Evolutionary conservation across 2,113 vertebrate species (phyloP).

Genomic region (Coreoperca whiteheadi): DNA sequence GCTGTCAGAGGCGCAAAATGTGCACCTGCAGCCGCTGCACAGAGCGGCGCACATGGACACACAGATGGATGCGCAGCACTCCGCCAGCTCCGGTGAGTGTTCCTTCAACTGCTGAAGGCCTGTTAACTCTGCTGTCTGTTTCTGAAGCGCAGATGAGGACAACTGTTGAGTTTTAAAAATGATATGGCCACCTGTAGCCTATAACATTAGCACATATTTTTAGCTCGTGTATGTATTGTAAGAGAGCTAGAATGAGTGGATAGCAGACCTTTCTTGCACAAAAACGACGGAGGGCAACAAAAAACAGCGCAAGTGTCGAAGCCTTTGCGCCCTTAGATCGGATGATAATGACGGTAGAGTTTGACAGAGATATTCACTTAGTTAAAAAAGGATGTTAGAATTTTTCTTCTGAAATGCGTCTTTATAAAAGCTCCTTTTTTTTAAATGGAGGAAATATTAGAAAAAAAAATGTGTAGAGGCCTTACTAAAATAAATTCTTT

Average conservation of each 20-base stretch:
- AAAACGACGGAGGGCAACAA: background rate
- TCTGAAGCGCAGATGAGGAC: background rate
- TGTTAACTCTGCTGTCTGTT: background rate
- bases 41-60: constrained; percentile 81
- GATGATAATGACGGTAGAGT: background rate
- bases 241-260: background rate
- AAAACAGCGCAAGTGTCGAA: too few relatives aligned
- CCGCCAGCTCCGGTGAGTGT: constrained; percentile 92
- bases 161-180: background rate
- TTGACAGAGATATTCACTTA: background rate
- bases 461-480: background rate
- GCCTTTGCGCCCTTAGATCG: background rate
- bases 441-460: too few relatives aligned
- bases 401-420: background rate
- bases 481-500: background rate
- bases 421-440: background rate
- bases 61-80: constrained; percentile 89
- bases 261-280: background rate
- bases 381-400: background rate
- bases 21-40: constrained; percentile 91
- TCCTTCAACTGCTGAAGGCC: background rate
- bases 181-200: too few relatives aligned
- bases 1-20: constrained; percentile 92
- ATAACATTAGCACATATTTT: background rate
- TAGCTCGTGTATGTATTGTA: background rate